phyloP scores from a whole-genome alignment of 1,140 invertebrate genomes.

The Glomeris maerens region DNA sequence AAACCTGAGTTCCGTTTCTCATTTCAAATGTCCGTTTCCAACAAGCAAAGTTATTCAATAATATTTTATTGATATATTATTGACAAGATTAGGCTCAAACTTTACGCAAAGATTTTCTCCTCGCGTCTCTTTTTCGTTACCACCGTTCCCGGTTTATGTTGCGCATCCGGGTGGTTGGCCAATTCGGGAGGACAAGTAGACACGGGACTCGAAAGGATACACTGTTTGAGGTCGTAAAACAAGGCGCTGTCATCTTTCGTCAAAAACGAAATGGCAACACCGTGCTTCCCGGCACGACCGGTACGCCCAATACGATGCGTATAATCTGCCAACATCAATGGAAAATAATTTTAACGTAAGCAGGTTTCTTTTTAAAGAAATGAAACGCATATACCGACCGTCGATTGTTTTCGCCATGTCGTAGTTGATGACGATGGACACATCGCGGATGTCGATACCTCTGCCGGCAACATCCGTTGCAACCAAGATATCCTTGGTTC shows the following conservation, averaged over 20 bases:
- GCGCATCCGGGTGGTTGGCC: constrained; percentile 95
- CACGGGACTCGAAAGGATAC: constrained; percentile 73
- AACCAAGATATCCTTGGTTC: constrained; percentile 89
- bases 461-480: constrained; percentile 98
- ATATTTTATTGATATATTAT: no score
- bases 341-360: constrained; percentile 2
- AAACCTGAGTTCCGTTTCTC: no score
- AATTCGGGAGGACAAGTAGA: constrained; percentile 92
- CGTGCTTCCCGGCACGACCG: constrained; percentile 93
- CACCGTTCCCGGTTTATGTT: constrained; percentile 91
- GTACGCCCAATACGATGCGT: constrained; percentile 99
- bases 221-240: constrained; percentile 95
- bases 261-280: constrained; percentile 87
- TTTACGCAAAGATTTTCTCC: constrained; percentile 45
- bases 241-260: constrained; percentile 91
- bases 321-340: constrained; percentile 52
- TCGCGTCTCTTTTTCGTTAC: constrained; percentile 85
- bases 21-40: no score
- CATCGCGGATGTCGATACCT: constrained; percentile 99
- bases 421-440: constrained; percentile 96
- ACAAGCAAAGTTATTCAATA: no score
- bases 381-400: constrained; percentile 40
- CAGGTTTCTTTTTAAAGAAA: constrained; percentile 13
- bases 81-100: no score
- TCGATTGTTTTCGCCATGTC: constrained; percentile 99